A percentile compares a stretch with the other conserved stretches of the same genome.
Evolutionary conservation across 1,140 invertebrate species (phyloP).

Genomic region (Cephus cinctus): DNA sequence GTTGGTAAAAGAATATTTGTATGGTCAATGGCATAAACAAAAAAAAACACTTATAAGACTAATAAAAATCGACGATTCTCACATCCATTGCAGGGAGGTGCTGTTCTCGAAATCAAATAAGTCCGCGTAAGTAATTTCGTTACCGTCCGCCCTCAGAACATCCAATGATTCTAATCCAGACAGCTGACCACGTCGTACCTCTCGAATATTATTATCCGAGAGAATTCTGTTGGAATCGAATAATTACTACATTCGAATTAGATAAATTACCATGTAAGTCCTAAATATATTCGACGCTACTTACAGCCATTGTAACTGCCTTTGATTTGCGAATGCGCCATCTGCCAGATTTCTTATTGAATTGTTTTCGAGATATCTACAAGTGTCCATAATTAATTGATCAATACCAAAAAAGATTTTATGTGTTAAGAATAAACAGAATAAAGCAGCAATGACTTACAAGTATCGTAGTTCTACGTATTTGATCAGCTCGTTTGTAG

Average conservation of each 20-base stretch:
- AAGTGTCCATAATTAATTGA: slow-evolving; percentile 1
- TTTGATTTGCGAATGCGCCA: slow-evolving; percentile 32
- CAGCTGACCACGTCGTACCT: slow-evolving; percentile 47
- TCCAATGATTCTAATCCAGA: slow-evolving; percentile 46
- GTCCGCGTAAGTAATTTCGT: slow-evolving; percentile 45
- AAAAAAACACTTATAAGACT: slow-evolving; percentile 1
- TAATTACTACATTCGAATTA: slow-evolving; percentile 27
- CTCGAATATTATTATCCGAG: slow-evolving; percentile 50
- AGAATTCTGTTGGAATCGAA: slow-evolving; percentile 45
- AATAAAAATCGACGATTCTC: slow-evolving; percentile 28
- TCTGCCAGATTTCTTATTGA: slow-evolving; percentile 31
- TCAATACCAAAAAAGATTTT: slow-evolving; percentile 2
- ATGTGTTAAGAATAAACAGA: slow-evolving; percentile 8
- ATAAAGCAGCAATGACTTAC: slow-evolving; percentile 32
- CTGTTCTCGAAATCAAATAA: slow-evolving; percentile 50
- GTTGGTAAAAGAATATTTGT: not conserved
- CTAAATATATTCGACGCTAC: slow-evolving; percentile 35
- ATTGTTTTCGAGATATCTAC: slow-evolving; percentile 34
- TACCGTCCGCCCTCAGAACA: slow-evolving; percentile 50
- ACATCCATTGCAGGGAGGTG: slow-evolving; percentile 51
- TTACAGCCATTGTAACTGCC: slow-evolving; percentile 36
- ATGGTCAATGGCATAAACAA: too few relatives aligned
- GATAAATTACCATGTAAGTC: slow-evolving; percentile 28
- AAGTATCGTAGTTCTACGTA: slow-evolving; percentile 32
- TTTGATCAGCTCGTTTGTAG: slow-evolving; percentile 20